Evolutionary conservation across 2,113 vertebrate species (phyloP), one percentile per base, ranked within the genome.

Genomic region (Pseudorectes ferrugineus): DNA sequence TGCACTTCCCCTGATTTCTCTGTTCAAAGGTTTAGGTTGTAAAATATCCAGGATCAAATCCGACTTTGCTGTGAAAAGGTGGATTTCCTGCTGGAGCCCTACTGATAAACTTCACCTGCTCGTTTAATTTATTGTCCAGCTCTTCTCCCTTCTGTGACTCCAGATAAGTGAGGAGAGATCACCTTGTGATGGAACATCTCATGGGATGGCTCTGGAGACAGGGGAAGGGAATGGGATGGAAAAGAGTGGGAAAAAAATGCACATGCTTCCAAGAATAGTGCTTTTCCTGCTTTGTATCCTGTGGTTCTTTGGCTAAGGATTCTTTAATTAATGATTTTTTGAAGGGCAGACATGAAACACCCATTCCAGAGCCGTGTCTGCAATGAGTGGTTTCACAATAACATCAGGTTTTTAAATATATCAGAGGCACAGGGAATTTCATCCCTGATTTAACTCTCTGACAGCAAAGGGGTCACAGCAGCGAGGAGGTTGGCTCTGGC

Each of bases 191-290:
- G 36, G 71, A 58, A 51, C 43, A 22, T 14, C 52, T 31, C 43
- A 43, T 3, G 31, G 61, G 43, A 16, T 28, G 33, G 36, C 72
- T 76, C 38, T 43, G 63, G 62, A 59, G 45, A 26, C 40, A 52
- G 58, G 18, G 46, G 49, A 65, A 55, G n/a, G 68, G 48, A 24
- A 9, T 24, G 42, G 12, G 11, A 24, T 66, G 46, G 18, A 21
- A 82, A 46, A 85, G 29, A 35, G 43, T 20, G 20, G 21, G 12
- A 9, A 10, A 74, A 74, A 67, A 33, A 33, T 8, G 1, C 72
- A 24, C 0, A 0, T 57, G 21, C 29, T 74, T 85, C 49, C 6
- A 10, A 45, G 43, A 46, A 17, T 0, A 29, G 12, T 2, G 1
- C 12, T 51, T 77, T 63, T 67, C 43, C 78, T 85, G 43, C 31